A percentile compares a stretch with the other conserved stretches of the same genome.
Evolutionary conservation across 1,140 invertebrate species (phyloP).

Genomic region (Dinoponera quadriceps): DNA sequence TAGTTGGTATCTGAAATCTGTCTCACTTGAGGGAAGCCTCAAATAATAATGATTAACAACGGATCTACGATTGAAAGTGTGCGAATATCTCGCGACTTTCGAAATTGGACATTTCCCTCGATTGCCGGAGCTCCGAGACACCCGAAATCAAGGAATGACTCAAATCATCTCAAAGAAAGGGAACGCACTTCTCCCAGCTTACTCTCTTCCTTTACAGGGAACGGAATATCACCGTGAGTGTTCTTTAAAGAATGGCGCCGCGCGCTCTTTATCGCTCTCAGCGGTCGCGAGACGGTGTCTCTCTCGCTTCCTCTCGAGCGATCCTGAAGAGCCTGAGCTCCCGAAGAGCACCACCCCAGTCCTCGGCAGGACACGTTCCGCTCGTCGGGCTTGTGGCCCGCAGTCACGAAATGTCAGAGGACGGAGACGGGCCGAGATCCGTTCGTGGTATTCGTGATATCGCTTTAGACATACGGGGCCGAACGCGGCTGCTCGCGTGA

Average conservation of each 20-base stretch:
- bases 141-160: not conserved
- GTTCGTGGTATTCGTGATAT: conserved; percentile 55
- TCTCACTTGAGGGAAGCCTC: no score
- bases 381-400: conserved; percentile 55
- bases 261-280: conserved; percentile 12
- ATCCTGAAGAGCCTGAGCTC: conserved; percentile 27
- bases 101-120: no score
- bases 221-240: not conserved
- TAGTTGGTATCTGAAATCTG: no score
- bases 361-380: conserved; percentile 7
- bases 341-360: conserved; percentile 29
- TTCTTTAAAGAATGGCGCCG: not conserved
- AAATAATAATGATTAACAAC: no score
- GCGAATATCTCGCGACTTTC: no score
- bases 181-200: not conserved
- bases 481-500: conserved; percentile 67
- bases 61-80: no score
- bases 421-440: conserved; percentile 15
- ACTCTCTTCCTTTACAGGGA: not conserved
- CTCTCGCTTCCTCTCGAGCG: not conserved
- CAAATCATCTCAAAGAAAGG: not conserved
- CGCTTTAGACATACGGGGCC: conserved; percentile 45
- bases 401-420: conserved; percentile 78
- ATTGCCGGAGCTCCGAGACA: not conserved
- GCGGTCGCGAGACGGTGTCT: conserved; percentile 43